Conservation (phyloP, 2,113 vertebrate genomes). For the Ginglymostoma cirratum region DNA sequence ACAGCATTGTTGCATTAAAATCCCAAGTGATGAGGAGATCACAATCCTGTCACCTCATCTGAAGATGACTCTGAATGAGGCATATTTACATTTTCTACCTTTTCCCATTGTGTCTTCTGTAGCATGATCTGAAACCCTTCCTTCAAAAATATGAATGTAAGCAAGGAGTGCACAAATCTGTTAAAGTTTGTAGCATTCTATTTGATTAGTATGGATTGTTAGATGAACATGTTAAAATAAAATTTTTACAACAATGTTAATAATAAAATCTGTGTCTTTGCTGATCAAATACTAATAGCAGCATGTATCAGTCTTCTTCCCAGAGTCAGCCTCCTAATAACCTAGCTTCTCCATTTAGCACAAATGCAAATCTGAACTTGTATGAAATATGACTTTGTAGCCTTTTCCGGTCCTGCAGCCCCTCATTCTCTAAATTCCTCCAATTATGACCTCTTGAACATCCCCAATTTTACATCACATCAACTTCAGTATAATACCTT, state of each 20-base stretch:
- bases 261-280: not conserved
- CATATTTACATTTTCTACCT: not conserved
- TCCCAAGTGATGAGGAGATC: not conserved
- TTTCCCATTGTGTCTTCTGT: not conserved
- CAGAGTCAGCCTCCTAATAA: not conserved
- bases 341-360: not conserved
- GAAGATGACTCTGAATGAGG: not conserved
- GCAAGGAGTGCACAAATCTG: not conserved
- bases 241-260: not conserved
- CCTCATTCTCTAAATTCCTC: not conserved
- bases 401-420: not conserved
- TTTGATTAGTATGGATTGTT: not conserved
- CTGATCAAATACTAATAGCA: not conserved
- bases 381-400: not conserved
- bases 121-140: not conserved
- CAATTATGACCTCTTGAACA: not conserved
- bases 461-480: not conserved
- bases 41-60: not conserved
- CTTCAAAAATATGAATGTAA: slow-evolving; percentile 19
- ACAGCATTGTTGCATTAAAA: not conserved
- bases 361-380: not conserved
- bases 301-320: not conserved
- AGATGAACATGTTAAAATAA: not conserved
- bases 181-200: not conserved
- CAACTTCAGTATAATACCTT: not conserved